These are phyloP conservation scores for Patella caerulea DNA, from an alignment of 2,888 invertebrate species.

Conservation along the genomic window DNA sequence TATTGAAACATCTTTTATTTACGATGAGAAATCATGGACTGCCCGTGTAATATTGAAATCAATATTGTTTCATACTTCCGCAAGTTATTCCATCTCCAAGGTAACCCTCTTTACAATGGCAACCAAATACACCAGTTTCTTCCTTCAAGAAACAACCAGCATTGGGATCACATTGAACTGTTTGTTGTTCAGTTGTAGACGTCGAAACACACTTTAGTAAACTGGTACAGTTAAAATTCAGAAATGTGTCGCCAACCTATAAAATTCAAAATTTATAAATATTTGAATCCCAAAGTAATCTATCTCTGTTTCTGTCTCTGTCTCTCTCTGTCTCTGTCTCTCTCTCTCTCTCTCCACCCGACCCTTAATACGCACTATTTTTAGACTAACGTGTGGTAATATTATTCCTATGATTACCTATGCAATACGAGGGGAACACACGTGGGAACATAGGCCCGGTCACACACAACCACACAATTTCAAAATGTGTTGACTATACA, in stretches of 20 bases:
- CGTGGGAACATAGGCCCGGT: no score
- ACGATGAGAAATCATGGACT: no score
- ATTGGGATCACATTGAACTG: constrained; percentile 39
- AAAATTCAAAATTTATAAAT: neutral
- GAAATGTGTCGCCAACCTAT: constrained; percentile 38
- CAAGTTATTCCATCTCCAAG: constrained; percentile 44
- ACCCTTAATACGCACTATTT: no score
- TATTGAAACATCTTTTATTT: no score
- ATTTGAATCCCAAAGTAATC: neutral
- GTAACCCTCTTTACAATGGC: constrained; percentile 51
- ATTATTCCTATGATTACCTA: no score
- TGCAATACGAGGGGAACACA: no score
- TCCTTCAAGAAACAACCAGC: constrained; percentile 41
- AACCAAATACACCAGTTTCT: constrained; percentile 46
- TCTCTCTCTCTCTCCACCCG: no score
- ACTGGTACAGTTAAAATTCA: constrained; percentile 30
- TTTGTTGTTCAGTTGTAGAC: constrained; percentile 13
- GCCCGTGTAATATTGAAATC: no score
- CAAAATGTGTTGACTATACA: neutral
- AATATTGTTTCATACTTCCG: constrained; percentile 27
- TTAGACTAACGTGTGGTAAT: no score
- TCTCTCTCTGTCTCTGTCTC: no score
- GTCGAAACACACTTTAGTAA: constrained; percentile 27
- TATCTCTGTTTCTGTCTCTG: no score
- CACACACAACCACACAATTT: no score